A percentile compares a stretch with the other conserved stretches of the same genome.
Evolutionary conservation across 64 coral and sea anemone species (phyloP).

Genomic region (Catalaphyllia jardinei): DNA sequence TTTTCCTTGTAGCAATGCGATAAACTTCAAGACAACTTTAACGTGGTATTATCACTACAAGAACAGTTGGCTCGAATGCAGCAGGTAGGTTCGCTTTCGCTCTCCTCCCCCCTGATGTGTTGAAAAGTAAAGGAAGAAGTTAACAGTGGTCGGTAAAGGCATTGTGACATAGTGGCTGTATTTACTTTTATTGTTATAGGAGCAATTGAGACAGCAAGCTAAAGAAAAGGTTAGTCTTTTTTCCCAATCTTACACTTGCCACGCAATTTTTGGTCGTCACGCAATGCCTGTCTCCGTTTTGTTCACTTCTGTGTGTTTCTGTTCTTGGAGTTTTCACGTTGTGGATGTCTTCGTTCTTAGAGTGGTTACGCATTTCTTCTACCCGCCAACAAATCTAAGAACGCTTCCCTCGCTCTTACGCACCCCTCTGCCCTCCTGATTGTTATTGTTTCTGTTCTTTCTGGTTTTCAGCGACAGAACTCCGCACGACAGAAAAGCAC

Average conservation of each 20-base stretch:
- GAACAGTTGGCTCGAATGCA: conserved; percentile 88
- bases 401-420: background rate
- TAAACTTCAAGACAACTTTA: conserved; percentile 92
- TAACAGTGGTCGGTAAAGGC: background rate
- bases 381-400: too few species aligned
- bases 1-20: conserved; percentile 71
- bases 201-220: conserved; percentile 89
- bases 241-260: too few species aligned
- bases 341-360: too few species aligned
- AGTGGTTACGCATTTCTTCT: too few species aligned
- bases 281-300: too few species aligned
- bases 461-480: conserved; percentile 66
- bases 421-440: background rate
- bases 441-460: background rate
- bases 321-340: too few species aligned
- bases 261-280: too few species aligned
- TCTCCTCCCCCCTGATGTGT: background rate
- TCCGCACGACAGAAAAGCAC: conserved; percentile 49
- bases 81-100: conserved; percentile 38
- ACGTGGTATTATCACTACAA: conserved; percentile 81
- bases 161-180: background rate
- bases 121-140: background rate
- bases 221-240: conserved; percentile 77
- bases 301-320: too few species aligned
- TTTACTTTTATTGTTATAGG: conserved; percentile 47